Evolutionary conservation across 2,888 invertebrate species (phyloP), one percentile per base, ranked within the genome.

Genomic region (Chironomus riparius): DNA sequence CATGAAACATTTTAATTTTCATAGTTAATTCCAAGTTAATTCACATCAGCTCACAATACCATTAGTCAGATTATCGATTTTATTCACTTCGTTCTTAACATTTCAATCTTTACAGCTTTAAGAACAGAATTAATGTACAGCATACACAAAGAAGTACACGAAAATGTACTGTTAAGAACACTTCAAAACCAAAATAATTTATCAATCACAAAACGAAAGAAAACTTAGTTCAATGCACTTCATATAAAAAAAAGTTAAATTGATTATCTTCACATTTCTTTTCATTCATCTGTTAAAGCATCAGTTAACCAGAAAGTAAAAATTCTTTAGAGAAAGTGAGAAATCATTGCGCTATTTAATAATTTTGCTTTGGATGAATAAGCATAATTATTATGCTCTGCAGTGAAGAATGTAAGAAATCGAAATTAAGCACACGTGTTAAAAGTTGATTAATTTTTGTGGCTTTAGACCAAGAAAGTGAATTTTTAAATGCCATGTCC

Each of bases 271-370:
- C 62, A 15, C 62, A 62, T 62, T 21, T 62, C 22, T 62, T 38
- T 21, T 65, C 56, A 56, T 18, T 56, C 15, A 56, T 18, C 56
- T 18, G 38, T 38, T 38, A 2, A 56, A 56, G 22, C 65, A 65
- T 65, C 21, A 65, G 13, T 65, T 65, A 21, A 65, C 24, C 65
- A 24, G 65, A 65, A 65, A 65, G 65, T 65, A 73, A 74, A 62
- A 74, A 68, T 74, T 74, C 74, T 74, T 74, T 21, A 68, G 74
- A 74, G 74, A 74, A 74, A 74, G 74, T 74, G 68, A 74, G 65
- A 74, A 68, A 65, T 28, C 68, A 74, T 73, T 47, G 24, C 24
- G 47, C 48, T 71, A 71, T 50, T 50, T 28, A 56, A 47, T 21
- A 47, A 70, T 21, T 18, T 47, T 71, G 56, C 71, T 61, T 18